Percentiles rank a stretch among this genome's conserved stretches.
Conservation (phyloP, 2,113 vertebrate genomes). For the Hipposideros armiger region DNA sequence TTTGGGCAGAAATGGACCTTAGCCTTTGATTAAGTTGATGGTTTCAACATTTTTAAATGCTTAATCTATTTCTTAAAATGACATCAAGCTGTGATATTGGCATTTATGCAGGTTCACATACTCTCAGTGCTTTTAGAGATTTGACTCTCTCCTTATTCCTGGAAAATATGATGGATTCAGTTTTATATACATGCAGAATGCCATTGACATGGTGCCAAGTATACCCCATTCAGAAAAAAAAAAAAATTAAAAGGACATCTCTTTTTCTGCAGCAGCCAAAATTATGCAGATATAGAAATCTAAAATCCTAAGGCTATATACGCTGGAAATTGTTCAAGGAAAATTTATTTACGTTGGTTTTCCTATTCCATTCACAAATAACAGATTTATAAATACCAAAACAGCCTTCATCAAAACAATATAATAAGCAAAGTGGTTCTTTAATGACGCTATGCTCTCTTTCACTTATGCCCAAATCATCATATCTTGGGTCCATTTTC, state of each 20-base stretch:
- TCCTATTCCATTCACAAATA: conserved; percentile 52
- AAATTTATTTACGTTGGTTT: conserved; percentile 44
- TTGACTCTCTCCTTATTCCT: conserved; percentile 6
- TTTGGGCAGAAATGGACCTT: conserved; percentile 65
- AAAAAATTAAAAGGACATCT: background rate
- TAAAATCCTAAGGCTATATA: conserved; percentile 54
- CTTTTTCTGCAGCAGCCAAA: conserved; percentile 36
- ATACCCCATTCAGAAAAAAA: conserved; percentile 35
- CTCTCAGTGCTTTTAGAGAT: background rate
- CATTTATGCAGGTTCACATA: background rate
- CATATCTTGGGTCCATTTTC: background rate
- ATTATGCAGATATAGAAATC: conserved; percentile 70
- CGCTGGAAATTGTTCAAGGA: conserved; percentile 53
- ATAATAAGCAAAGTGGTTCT: background rate
- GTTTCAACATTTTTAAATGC: conserved; percentile 79
- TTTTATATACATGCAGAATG: conserved; percentile 64
- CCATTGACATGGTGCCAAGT: conserved; percentile 53
- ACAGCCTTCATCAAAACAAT: background rate
- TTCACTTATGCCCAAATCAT: background rate
- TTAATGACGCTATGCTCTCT: background rate
- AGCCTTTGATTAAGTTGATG: conserved; percentile 81
- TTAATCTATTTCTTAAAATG: conserved; percentile 74
- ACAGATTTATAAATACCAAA: conserved; percentile 46
- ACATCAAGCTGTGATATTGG: conserved; percentile 50
- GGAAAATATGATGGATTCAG: conserved; percentile 78